Conservation (phyloP, 2,888 invertebrate species). For the Temnothorax unifasciatus region DNA sequence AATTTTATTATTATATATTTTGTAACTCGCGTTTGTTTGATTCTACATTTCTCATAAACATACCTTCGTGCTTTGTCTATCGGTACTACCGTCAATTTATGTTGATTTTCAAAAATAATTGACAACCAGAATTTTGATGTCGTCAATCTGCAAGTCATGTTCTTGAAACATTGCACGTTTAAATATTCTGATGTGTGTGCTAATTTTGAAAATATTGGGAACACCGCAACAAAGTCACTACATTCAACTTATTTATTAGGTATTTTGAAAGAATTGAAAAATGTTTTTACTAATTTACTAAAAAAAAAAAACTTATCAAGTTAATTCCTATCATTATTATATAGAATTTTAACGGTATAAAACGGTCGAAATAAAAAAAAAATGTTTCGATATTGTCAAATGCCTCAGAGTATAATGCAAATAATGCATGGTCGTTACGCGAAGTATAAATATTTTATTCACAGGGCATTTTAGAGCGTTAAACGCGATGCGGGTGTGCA, state of each 20-base stretch:
- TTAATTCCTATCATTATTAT: not conserved
- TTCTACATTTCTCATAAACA: not conserved
- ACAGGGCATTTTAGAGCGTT: constrained; percentile 9
- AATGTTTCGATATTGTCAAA: not conserved
- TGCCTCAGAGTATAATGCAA: not conserved
- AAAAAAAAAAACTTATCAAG: not conserved
- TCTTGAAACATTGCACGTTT: constrained; percentile 3
- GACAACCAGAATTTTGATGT: not conserved
- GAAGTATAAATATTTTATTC: constrained; percentile 35
- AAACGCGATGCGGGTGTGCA: constrained; percentile 13
- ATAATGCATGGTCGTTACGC: constrained; percentile 2
- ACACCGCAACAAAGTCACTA: not conserved
- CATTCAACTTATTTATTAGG: not conserved
- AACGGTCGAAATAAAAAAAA: not conserved
- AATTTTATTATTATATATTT: constrained; percentile 13
- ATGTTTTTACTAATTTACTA: not conserved
- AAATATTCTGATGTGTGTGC: not conserved
- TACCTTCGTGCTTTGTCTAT: not conserved
- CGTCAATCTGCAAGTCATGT: not conserved
- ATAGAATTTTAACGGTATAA: not conserved
- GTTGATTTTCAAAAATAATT: not conserved
- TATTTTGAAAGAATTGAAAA: not conserved
- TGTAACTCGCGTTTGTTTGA: not conserved
- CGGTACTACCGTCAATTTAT: not conserved
- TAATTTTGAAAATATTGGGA: not conserved